Evolutionary conservation across 1,140 invertebrate species (phyloP).

Genomic region (Helicoverpa armigera): DNA sequence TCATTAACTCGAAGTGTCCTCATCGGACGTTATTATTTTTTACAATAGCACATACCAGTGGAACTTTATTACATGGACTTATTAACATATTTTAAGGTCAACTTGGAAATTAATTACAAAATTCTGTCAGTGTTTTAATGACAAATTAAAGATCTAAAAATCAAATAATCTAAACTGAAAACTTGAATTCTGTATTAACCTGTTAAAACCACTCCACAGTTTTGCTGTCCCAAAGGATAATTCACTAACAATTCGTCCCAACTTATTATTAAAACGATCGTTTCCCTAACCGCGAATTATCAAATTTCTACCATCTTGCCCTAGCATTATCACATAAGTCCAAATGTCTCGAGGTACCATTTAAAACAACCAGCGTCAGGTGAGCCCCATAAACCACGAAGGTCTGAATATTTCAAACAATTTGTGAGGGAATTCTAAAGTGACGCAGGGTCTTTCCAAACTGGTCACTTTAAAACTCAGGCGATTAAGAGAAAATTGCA

Average conservation of each 20-base stretch:
- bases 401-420: not conserved
- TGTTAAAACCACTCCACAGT: conserved; percentile 55
- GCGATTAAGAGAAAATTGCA: conserved; percentile 82
- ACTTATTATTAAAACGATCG: conserved; percentile 84
- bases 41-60: conserved; percentile 16
- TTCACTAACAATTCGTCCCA: conserved; percentile 74
- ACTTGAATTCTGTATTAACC: no score
- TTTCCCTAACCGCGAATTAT: conserved; percentile 84
- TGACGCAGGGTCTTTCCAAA: conserved; percentile 59
- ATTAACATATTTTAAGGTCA: not conserved
- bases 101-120: not conserved
- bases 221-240: conserved; percentile 65
- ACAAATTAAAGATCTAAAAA: not conserved
- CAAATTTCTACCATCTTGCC: conserved; percentile 82
- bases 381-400: conserved; percentile 50
- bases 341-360: conserved; percentile 76
- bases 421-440: conserved; percentile 19
- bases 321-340: conserved; percentile 84
- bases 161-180: no score
- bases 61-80: not conserved
- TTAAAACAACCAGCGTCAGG: conserved; percentile 50
- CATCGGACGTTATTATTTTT: conserved; percentile 1
- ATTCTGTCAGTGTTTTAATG: not conserved
- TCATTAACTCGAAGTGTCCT: conserved; percentile 14
- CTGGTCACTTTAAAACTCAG: conserved; percentile 68